Evolutionary conservation across 2,888 invertebrate species (phyloP).

Genomic region (Cantharis flavilabris): DNA sequence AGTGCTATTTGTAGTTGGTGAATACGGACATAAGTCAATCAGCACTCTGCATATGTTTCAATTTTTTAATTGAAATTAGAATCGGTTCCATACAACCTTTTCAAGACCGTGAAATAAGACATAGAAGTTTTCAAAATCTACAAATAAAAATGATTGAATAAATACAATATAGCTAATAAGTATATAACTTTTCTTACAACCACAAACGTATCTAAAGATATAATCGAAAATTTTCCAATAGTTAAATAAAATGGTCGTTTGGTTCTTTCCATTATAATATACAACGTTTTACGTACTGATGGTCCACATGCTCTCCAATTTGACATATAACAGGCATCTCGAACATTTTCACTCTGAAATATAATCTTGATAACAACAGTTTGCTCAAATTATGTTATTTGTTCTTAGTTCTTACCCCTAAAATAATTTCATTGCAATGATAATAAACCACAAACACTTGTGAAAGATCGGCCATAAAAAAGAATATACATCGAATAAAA

Average conservation of each 20-base stretch:
- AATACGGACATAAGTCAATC: no score
- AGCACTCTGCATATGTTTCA: no score
- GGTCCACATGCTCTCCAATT: background rate
- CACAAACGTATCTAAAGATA: background rate
- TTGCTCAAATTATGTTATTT: background rate
- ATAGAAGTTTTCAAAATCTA: background rate
- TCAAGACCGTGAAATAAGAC: background rate
- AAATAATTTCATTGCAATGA: background rate
- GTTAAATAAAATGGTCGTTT: constrained; percentile 1
- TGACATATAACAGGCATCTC: background rate
- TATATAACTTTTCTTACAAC: background rate
- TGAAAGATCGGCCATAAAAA: background rate
- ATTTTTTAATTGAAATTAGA: background rate
- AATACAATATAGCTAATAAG: background rate
- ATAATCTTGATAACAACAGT: no score
- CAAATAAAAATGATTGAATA: background rate
- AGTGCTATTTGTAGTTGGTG: no score
- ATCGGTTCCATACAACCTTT: background rate
- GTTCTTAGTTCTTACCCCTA: background rate
- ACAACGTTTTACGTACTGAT: background rate
- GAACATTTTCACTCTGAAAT: background rate
- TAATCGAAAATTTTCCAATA: background rate
- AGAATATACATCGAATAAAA: background rate
- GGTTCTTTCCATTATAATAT: constrained; percentile 6
- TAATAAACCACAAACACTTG: background rate